Conservation (phyloP, 35 echinoderm and acorn worm species). For the Stichopus chloronotus region DNA sequence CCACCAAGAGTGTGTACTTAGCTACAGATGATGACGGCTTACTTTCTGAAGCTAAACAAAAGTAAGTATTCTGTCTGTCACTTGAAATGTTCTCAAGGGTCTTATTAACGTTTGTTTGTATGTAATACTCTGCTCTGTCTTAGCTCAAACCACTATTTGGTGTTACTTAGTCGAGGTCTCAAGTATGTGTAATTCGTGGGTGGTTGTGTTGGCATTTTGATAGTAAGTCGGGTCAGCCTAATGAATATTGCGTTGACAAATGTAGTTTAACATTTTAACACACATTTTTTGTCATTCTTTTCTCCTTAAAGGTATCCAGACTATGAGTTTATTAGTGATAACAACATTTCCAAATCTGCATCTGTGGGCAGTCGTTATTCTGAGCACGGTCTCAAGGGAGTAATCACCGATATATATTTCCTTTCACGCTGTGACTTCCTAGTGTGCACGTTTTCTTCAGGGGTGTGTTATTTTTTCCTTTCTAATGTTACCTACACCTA, state of each 20-base stretch:
- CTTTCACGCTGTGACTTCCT: constrained; percentile 83
- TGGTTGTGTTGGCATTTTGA: too few species aligned
- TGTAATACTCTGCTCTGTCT: too few species aligned
- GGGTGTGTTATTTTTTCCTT: constrained; percentile 55
- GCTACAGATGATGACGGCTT: constrained; percentile 91
- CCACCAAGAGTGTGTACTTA: constrained; percentile 78
- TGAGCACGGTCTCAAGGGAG: constrained; percentile 77
- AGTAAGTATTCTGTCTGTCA: constrained; percentile 61
- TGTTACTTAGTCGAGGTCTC: neutral
- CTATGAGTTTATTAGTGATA: constrained; percentile 96
- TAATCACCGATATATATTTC: constrained; percentile 96
- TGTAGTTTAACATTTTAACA: too few species aligned
- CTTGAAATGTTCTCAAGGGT: neutral
- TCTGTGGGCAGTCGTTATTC: constrained; percentile 80
- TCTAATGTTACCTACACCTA: neutral
- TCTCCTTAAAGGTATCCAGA: constrained; percentile 74
- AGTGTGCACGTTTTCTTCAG: constrained; percentile 97
- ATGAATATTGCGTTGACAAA: too few species aligned
- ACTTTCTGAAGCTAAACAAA: constrained; percentile 79
- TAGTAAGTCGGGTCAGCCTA: too few species aligned
- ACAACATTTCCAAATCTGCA: constrained; percentile 96
- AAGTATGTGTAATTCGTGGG: neutral
- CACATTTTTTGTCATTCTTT: neutral
- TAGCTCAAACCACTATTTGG: neutral
- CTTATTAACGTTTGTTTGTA: neutral